A percentile compares a stretch with the other conserved stretches of the same genome.
These are phyloP conservation scores for Plodia interpunctella DNA, from an alignment of 1,140 invertebrate species.

Conservation along the genomic window DNA sequence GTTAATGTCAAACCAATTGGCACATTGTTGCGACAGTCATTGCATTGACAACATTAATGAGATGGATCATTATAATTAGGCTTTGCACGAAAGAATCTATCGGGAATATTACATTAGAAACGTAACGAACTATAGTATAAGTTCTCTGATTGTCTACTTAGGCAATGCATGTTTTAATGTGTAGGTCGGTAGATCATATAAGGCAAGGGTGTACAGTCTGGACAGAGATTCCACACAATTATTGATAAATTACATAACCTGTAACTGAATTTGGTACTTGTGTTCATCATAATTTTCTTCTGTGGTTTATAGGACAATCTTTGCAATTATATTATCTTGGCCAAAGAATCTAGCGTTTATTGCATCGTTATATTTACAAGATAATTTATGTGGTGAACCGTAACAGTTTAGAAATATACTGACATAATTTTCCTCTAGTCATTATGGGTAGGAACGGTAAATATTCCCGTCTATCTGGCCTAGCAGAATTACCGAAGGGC, in stretches of 20 bases:
- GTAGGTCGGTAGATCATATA: no score
- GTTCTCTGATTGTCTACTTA: no score
- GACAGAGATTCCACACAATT: no score
- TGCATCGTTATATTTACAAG: background rate
- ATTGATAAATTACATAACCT: no score
- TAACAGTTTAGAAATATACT: background rate
- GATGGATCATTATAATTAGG: background rate
- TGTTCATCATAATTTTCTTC: no score
- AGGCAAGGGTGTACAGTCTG: no score
- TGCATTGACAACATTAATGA: background rate
- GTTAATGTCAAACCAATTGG: background rate
- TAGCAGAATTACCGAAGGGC: background rate
- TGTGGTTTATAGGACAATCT: no score
- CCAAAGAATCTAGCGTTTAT: no score
- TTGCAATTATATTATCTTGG: no score
- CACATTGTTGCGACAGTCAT: background rate
- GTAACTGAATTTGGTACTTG: no score
- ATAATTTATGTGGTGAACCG: background rate
- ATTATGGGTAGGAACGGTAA: background rate
- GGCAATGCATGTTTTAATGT: no score
- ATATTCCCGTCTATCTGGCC: background rate
- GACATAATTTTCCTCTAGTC: background rate
- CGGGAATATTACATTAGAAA: background rate
- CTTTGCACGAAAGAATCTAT: no score
- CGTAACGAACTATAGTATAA: background rate